Conservation (phyloP, 2,113 vertebrate genomes). For the Callocephalon fimbriatum region DNA sequence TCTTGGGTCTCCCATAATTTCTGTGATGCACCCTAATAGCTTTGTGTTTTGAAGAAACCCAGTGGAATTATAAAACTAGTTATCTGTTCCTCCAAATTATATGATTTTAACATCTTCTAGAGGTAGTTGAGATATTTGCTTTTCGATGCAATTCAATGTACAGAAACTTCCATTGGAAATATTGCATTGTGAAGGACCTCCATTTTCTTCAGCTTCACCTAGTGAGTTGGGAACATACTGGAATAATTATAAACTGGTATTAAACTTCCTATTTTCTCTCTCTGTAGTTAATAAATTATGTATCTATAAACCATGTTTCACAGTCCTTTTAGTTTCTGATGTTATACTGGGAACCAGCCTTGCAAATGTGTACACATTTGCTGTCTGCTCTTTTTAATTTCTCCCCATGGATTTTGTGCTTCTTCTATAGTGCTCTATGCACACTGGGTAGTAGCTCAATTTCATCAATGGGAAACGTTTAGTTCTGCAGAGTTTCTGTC, state of each 20-base stretch:
- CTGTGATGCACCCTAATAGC: neutral
- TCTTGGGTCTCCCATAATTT: neutral
- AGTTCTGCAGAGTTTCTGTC: neutral
- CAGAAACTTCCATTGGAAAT: neutral
- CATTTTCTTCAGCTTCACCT: neutral
- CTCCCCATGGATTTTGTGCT: neutral
- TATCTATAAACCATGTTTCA: neutral
- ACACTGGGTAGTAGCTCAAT: rapidly evolving
- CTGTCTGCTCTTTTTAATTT: neutral
- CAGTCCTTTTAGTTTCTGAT: neutral
- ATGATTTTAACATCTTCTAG: neutral
- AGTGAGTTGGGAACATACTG: rapidly evolving
- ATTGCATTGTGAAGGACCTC: neutral
- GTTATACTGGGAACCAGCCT: neutral
- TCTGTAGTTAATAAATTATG: neutral
- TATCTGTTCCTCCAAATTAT: neutral
- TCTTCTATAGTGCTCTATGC: rapidly evolving
- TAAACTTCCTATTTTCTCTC: neutral
- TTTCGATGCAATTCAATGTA: neutral
- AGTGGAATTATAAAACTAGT: neutral
- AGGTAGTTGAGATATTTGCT: neutral
- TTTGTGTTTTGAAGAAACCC: neutral
- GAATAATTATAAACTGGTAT: neutral
- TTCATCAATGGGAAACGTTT: neutral
- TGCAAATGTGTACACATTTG: neutral